Evolutionary conservation across 2,797 vertebrate genomes (phyloP).

Genomic region (Cygnus olor): DNA sequence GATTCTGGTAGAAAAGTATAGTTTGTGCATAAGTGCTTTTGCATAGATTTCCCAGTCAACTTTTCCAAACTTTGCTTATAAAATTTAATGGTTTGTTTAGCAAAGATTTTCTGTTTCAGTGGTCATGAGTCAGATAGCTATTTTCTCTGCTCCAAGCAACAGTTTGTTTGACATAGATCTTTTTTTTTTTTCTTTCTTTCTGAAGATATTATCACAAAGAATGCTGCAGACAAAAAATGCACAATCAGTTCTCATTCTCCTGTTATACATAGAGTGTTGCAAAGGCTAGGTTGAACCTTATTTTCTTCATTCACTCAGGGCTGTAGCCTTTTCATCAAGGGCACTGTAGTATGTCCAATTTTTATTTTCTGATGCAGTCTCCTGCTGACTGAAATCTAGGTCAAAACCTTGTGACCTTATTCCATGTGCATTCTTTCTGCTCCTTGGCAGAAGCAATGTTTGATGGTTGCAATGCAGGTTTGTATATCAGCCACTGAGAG

Average conservation of each 20-base stretch:
- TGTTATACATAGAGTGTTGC: background rate
- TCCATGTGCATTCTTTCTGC: conserved; percentile 13
- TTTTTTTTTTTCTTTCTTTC: background rate
- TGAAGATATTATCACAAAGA: background rate
- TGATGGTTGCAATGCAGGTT: background rate
- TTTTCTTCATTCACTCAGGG: background rate
- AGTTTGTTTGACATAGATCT: conserved; percentile 18
- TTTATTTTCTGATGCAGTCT: conserved; percentile 64
- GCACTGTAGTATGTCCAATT: conserved; percentile 47
- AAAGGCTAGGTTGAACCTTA: conserved; percentile 10
- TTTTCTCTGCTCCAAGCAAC: conserved; percentile 39
- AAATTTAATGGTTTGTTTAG: conserved; percentile 64
- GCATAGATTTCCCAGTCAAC: conserved; percentile 28
- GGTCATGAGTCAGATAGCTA: conserved; percentile 15
- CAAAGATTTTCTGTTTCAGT: conserved; percentile 60
- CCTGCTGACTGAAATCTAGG: conserved; percentile 69
- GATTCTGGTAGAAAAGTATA: conserved; percentile 22
- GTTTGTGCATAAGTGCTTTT: conserved; percentile 26
- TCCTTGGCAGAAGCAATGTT: conserved; percentile 18
- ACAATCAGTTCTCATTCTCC: background rate
- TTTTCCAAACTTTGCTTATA: conserved; percentile 52
- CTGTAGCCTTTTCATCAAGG: conserved; percentile 37
- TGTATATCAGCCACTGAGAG: background rate
- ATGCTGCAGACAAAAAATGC: background rate
- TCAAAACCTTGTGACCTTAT: conserved; percentile 63